A percentile compares a stretch with the other conserved stretches of the same genome.
These are phyloP conservation scores for Phrynocephalus guinanensis DNA, from an alignment of 2,797 vertebrate genomes.

Conservation along the genomic window DNA sequence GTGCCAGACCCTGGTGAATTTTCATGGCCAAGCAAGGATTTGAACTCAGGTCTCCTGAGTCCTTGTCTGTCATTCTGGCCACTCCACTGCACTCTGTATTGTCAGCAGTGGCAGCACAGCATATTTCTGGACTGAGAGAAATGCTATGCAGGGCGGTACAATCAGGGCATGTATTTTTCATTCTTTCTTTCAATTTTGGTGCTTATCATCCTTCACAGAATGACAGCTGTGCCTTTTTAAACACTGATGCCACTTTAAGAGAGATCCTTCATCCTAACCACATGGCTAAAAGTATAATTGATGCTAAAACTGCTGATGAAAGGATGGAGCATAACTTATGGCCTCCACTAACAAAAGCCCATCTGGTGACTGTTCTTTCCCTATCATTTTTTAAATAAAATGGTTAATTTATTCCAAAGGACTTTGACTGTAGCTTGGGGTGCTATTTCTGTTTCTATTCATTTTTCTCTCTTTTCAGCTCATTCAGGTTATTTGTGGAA, in stretches of 20 bases:
- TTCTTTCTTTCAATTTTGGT: not conserved
- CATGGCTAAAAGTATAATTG: constrained; percentile 3
- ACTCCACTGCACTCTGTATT: not conserved
- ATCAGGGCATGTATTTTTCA: not conserved
- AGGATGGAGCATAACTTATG: constrained; percentile 26
- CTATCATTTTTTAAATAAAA: constrained; percentile 11
- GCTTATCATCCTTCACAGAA: constrained; percentile 26
- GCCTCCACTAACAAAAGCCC: constrained; percentile 26
- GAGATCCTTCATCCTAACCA: not conserved
- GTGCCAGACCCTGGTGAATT: not conserved
- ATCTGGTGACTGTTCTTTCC: constrained; percentile 44
- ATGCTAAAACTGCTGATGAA: constrained; percentile 36
- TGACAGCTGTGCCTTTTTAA: constrained; percentile 5
- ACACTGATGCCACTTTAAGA: constrained; percentile 12
- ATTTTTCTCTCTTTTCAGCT: constrained; percentile 62
- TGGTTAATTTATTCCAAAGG: not conserved
- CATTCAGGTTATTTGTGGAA: constrained; percentile 68
- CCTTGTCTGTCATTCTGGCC: not conserved
- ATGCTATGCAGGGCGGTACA: not conserved
- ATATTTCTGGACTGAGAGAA: not conserved
- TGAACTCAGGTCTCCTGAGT: not conserved
- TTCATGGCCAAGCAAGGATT: not conserved
- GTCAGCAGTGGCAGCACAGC: not conserved
- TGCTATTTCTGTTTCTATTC: constrained; percentile 70
- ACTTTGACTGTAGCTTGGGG: constrained; percentile 35